Percentiles rank a stretch among this genome's conserved stretches.
phyloP scores from a whole-genome alignment of 2,113 vertebrate species.

The Marmota monax region DNA sequence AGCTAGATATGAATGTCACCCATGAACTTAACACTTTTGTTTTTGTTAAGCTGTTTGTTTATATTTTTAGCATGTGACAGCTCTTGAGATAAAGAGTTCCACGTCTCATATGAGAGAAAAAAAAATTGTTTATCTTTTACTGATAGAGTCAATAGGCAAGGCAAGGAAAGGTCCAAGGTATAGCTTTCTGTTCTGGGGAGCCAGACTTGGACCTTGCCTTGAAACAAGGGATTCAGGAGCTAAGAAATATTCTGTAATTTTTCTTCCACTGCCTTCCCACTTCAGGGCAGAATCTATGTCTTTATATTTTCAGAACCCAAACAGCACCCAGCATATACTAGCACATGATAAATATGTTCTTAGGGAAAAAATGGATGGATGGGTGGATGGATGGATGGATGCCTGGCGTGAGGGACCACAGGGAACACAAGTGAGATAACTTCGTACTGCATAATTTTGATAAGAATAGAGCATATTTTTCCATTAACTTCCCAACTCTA shows the following conservation, averaged over 20 bases:
- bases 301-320: background rate
- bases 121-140: background rate
- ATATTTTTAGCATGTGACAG: background rate
- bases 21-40: slow-evolving; percentile 12
- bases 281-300: background rate
- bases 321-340: background rate
- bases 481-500: background rate
- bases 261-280: background rate
- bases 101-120: background rate
- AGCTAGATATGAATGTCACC: background rate
- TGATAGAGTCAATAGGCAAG: background rate
- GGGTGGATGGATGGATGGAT: background rate
- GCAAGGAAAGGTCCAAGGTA: background rate
- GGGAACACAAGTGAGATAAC: background rate
- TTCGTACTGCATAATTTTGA: background rate
- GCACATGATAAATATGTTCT: background rate
- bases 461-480: background rate
- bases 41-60: background rate
- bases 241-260: background rate
- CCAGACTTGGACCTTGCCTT: background rate
- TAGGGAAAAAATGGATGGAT: background rate
- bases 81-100: slow-evolving; percentile 15
- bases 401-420: background rate
- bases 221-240: background rate
- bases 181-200: background rate